Evolutionary conservation across 2,113 vertebrate genomes (phyloP), one percentile per base, ranked within the genome.

Genomic region (Odontophorus gujanensis): DNA sequence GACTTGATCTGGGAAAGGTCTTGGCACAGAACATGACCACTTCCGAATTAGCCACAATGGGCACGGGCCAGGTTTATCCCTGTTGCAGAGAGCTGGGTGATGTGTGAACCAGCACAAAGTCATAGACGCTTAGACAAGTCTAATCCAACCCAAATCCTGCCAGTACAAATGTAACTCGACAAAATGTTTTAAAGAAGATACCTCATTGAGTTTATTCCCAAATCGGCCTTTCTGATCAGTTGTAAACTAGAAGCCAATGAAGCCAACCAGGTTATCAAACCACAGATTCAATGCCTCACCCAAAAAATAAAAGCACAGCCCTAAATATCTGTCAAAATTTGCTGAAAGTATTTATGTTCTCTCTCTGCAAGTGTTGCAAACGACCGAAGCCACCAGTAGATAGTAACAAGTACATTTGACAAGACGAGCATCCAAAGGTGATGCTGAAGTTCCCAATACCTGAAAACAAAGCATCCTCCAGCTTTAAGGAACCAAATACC

Each of bases 401-500:
- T 67, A 50, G 42, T 87, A 94, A 93, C 50, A 77, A 93, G 85
- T 9, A 42, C 21, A 50, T 83, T 1, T n/a, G 32, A 66, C 42
- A 67, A 87, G 40, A 10, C 47, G 58, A 36, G 55, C 7, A 2
- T 43, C 34, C 2, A 1, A 66, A 91, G 42, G 53, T 38, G 69
- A 81, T 22, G 7, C 36, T 59, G 47, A 81, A 75, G 43, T 42
- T 85, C 14, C 17, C 0, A 0, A 13, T 43, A 51, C 19, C 43
- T 0, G 0, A 82, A 91, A 89, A 91, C 32, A 24, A 92, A 85
- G 28, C n/a, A 73, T 9, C 53, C 86, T 40, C 40, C 53, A 89
- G 89, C 75, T 91, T 63, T 43, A 51, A 91, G 48, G 22, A 90
- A 85, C 40, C 48, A 80, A 71, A 67, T 61, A 14, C 82, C 61